Evolutionary conservation across 2,797 vertebrate species (phyloP), one percentile per base, ranked within the genome.

Genomic region (Cercopithecus mitis): DNA sequence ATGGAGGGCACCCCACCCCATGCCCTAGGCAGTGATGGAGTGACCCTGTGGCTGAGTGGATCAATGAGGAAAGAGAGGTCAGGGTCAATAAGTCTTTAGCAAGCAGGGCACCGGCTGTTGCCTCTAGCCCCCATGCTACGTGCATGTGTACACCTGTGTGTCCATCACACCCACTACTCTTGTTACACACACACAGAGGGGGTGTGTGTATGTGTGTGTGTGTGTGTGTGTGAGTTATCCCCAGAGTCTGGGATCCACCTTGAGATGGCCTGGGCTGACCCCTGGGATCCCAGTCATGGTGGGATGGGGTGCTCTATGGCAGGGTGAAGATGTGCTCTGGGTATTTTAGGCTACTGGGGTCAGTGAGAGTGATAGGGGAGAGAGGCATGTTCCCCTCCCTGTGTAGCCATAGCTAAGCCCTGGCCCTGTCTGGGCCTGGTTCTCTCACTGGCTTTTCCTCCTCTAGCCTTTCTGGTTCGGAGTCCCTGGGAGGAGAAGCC

Each of bases 41-140:
- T 87, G 84, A 87, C 58, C 67, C 50, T 70, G 41, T 61, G 77
- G 22, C 85, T 93, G 93, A 84, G 43, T 30, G 27, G 39, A 70
- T 90, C 27, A 3, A 13, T 85, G 79, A n/a, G 75, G 80, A 95
- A 77, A 64, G 98, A 98, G 95, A 98, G 99, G 99, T 99, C 99
- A 97, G 98, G 99, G 99, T 99, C 99, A 99, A 99, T 98, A 98
- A 99, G 99, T 99, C 99, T 99, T 99, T 99, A 99, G 99, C 99
- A 99, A 99, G 99, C 98, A 98, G 99, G 99, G 98, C 99, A 98
- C 98, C 98, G 98, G 98, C 98, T 99, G 67, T 83, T 72, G 43
- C 27, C 82, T 70, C 52, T 27, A 73, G 27, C 25, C 58, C n/a
- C 92, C 39, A 22, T 73, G 41, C 70, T 88, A 30, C 90, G 47